Evolutionary conservation across 2,797 vertebrate genomes (phyloP).

Genomic region (Philypnodon macrostomus): DNA sequence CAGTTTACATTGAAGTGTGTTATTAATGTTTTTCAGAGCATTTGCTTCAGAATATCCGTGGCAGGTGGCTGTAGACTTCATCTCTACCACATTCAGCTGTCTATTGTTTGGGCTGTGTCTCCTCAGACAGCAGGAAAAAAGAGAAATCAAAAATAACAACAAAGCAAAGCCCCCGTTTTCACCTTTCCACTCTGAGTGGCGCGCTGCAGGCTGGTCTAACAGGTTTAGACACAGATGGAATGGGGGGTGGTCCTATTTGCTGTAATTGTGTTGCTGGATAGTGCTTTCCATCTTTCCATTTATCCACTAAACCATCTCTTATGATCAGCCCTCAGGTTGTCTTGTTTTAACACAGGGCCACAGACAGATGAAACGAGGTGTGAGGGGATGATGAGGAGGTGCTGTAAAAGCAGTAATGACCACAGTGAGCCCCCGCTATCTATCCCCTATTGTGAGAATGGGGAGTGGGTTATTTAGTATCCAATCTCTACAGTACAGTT

Average conservation of each 20-base stretch:
- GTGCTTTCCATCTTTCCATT: slow-evolving; percentile 28
- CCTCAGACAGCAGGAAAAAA: slow-evolving; percentile 36
- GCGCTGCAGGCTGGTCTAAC: slow-evolving; percentile 23
- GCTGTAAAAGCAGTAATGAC: slow-evolving; percentile 7
- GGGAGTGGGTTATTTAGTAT: no score
- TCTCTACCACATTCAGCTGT: not conserved
- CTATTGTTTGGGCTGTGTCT: slow-evolving; percentile 28
- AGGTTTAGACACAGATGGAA: slow-evolving; percentile 25
- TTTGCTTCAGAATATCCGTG: no score
- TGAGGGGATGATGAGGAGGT: slow-evolving; percentile 5
- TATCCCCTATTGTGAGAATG: not conserved
- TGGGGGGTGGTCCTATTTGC: slow-evolving; percentile 33
- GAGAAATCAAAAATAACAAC: slow-evolving; percentile 58
- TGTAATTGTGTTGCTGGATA: slow-evolving; percentile 56
- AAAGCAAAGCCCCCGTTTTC: slow-evolving; percentile 38
- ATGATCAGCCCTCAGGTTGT: slow-evolving; percentile 12
- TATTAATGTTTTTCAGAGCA: no score
- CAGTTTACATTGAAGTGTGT: no score
- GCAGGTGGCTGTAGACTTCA: not conserved
- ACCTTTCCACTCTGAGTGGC: slow-evolving; percentile 23
- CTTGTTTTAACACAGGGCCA: not conserved
- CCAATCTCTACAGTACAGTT: no score
- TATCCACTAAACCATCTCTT: slow-evolving; percentile 14
- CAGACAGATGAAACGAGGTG: slow-evolving; percentile 1
- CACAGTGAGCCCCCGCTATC: not conserved